Conservation (phyloP, 2,888 invertebrate species). For the Sinodicranocentrus sp. region DNA sequence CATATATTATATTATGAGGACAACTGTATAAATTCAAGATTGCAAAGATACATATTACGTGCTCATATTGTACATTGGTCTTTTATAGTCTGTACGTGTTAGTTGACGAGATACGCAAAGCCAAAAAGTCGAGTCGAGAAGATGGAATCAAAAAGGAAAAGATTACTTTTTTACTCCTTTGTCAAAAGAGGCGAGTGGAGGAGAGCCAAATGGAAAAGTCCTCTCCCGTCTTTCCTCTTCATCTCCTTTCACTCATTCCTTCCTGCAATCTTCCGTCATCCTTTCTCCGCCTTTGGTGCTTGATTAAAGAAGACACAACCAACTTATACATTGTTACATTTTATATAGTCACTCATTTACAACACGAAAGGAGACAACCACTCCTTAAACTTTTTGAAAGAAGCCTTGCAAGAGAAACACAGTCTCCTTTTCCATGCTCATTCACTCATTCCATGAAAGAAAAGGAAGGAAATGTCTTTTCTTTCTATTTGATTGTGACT, state of each 20-base stretch:
- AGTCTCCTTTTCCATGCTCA: no score
- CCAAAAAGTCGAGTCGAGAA: background rate
- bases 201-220: conserved; percentile 10
- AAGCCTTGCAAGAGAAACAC: no score
- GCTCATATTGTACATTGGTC: no score
- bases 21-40: no score
- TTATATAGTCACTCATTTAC: no score
- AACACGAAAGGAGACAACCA: no score
- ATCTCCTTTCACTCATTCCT: conserved; percentile 21
- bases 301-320: conserved; percentile 41
- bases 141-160: conserved; percentile 53
- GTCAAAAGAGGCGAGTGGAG: conserved; percentile 8
- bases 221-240: conserved; percentile 22
- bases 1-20: no score
- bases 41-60: no score
- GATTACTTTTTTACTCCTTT: conserved; percentile 47
- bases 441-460: background rate
- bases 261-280: conserved; percentile 39
- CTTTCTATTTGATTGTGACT: no score
- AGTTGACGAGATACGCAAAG: no score
- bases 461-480: conserved; percentile 3
- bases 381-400: no score
- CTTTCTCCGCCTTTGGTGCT: conserved; percentile 22
- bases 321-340: background rate
- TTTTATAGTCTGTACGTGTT: no score